Percentiles rank a stretch among this genome's conserved stretches.
Evolutionary conservation across 2,888 invertebrate genomes (phyloP).

Genomic region (Melanostoma scalare): DNA sequence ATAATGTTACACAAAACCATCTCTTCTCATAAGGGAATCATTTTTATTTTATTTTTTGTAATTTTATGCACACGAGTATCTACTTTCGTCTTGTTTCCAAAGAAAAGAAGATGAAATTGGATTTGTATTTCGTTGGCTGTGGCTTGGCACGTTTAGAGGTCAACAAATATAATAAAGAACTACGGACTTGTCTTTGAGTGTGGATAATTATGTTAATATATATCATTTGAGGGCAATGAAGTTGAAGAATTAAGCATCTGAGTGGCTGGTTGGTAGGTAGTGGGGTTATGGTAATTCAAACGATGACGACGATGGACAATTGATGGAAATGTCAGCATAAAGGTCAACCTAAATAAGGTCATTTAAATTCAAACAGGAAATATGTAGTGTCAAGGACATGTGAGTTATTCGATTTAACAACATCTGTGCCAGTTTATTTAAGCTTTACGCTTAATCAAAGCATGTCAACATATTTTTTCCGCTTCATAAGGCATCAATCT

Average conservation of each 20-base stretch:
- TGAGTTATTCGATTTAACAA: background rate
- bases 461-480: no score
- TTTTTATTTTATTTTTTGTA: constrained; percentile 37
- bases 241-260: constrained; percentile 21
- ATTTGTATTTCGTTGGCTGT: constrained; percentile 12
- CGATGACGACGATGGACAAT: constrained; percentile 4
- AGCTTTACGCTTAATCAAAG: no score
- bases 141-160: constrained; percentile 60
- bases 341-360: constrained; percentile 9
- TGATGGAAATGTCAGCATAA: constrained; percentile 19
- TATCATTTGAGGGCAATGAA: constrained; percentile 20
- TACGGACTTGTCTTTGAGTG: constrained; percentile 17
- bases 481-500: no score
- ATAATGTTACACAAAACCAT: constrained; percentile 57
- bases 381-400: constrained; percentile 4
- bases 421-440: no score
- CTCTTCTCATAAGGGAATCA: constrained; percentile 36
- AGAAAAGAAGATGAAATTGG: constrained; percentile 46
- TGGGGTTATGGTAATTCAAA: constrained; percentile 1
- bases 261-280: background rate
- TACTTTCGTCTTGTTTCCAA: constrained; percentile 23
- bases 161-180: constrained; percentile 38
- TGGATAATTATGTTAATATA: constrained; percentile 31
- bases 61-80: constrained; percentile 55
- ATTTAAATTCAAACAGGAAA: background rate